Base-by-base conservation (phyloP, 2,113 vertebrate species). In the Amblyornis subalaris region DNA sequence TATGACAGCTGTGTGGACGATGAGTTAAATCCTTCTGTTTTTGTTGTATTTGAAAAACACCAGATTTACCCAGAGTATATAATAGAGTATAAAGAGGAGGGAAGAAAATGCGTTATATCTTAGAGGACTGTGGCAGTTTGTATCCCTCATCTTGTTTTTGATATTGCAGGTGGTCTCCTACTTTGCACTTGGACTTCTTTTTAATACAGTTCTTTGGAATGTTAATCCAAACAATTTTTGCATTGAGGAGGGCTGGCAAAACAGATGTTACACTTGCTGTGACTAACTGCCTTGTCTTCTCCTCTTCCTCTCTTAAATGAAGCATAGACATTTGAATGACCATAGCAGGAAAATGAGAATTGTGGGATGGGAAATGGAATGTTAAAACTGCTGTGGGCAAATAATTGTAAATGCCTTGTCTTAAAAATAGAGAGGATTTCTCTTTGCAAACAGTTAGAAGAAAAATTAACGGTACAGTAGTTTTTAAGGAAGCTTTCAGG, bases 1-100 rank as follows among this genome's bases (percentile, higher is more conserved):
- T 99, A 98, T 9, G 98, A 99, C 93, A 99, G 98, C 76, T 99
- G 99, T 28, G 98, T 99, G 91, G 93, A 97, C 25, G 9, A 93
- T 6, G 35, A 75, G 51, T 8, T 28, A 3, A 75, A 86, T 48
- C 96, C 96, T 14, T 96, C 96, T 28, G 53, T 97, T 84, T 97
- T 94, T 80, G 91, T 97, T 44, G 21, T 97, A 64, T 97, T 97
- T 78, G 96, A 97, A 55, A 97, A 96, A 62, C 24, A 95, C 40
- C 96, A 97, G 74, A n/a, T 96, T 90, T 97, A 97, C 42, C 97
- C 97, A 23, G 96, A 95, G 23, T 97, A 96, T 35, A 2, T 90
- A 8, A 98, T 99, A 76, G 88, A 97, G 35, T 99, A 99, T 33
- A 70, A 40, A 12, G n/a, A 65, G 44, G 64, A 58, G 14, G 47